These are phyloP conservation scores for Chelonus formosanus DNA, from an alignment of 2,888 invertebrate species.

Conservation along the genomic window DNA sequence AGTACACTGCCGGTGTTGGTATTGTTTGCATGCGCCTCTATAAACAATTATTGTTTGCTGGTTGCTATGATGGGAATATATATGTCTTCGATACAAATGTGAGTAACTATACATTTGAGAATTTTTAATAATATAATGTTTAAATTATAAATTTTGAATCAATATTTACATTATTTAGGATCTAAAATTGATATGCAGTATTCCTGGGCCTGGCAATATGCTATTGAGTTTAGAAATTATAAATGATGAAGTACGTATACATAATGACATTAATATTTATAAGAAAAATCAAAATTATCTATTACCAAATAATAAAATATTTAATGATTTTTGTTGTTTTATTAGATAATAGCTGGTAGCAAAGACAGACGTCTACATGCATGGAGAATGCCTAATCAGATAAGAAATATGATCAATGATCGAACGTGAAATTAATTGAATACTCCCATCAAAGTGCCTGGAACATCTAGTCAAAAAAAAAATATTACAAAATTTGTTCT, in stretches of 20 bases:
- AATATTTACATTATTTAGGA: conserved; percentile 42
- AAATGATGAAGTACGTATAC: conserved; percentile 70
- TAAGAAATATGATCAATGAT: conserved; percentile 49
- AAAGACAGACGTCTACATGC: conserved; percentile 74
- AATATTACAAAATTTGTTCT: conserved; percentile 19
- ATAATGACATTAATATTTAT: neutral
- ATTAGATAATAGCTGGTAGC: conserved; percentile 74
- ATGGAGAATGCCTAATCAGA: conserved; percentile 71
- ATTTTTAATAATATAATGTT: too few relatives aligned
- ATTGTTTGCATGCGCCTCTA: conserved; percentile 76
- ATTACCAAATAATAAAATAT: too few relatives aligned
- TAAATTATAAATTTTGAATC: neutral
- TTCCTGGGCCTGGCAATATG: conserved; percentile 77
- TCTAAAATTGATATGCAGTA: conserved; percentile 69
- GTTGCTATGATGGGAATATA: conserved; percentile 82
- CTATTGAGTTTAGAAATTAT: conserved; percentile 76
- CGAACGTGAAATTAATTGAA: conserved; percentile 42
- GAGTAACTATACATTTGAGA: conserved; percentile 19
- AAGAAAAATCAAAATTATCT: too few relatives aligned
- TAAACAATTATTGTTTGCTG: conserved; percentile 73
- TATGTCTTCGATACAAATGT: conserved; percentile 73
- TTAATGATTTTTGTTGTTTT: conserved; percentile 6
- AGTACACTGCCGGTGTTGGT: conserved; percentile 74
- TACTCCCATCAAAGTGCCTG: conserved; percentile 26
- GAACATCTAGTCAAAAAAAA: conserved; percentile 42